These are phyloP conservation scores for Eupeodes latifasciatus DNA, from an alignment of 2,888 invertebrate species.

Conservation along the genomic window DNA sequence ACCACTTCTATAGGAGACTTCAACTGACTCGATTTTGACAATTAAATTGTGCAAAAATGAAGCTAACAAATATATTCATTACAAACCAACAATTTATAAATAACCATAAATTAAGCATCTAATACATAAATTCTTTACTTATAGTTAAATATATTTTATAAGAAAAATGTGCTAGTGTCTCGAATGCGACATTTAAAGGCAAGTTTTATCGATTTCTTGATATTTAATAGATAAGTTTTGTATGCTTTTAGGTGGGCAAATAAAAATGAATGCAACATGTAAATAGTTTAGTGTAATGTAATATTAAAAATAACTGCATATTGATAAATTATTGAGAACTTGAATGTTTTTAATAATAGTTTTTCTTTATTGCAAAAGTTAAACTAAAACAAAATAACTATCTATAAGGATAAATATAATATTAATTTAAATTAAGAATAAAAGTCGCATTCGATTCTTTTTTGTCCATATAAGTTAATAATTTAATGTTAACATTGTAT, in stretches of 20 bases:
- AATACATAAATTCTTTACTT: background rate
- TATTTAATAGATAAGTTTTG: conserved; percentile 21
- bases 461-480: conserved; percentile 37
- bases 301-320: conserved; percentile 38
- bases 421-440: conserved; percentile 31
- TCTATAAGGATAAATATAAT: conserved; percentile 8
- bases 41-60: conserved; percentile 72
- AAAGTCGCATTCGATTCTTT: conserved; percentile 40
- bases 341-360: conserved; percentile 8
- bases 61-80: conserved; percentile 50
- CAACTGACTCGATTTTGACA: conserved; percentile 59
- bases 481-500: conserved; percentile 63
- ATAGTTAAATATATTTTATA: conserved; percentile 64
- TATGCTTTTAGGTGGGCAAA: conserved; percentile 23
- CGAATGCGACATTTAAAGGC: conserved; percentile 40
- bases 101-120: conserved; percentile 25
- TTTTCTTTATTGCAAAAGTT: background rate
- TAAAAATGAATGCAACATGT: conserved; percentile 48
- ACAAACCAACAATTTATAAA: conserved; percentile 36
- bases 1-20: background rate
- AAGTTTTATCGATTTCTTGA: conserved; percentile 24
- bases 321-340: conserved; percentile 29
- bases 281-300: conserved; percentile 59
- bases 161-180: conserved; percentile 58
- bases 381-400: background rate